phyloP scores from a whole-genome alignment of 1,140 invertebrate species.

The Odontomachus brunneus region DNA sequence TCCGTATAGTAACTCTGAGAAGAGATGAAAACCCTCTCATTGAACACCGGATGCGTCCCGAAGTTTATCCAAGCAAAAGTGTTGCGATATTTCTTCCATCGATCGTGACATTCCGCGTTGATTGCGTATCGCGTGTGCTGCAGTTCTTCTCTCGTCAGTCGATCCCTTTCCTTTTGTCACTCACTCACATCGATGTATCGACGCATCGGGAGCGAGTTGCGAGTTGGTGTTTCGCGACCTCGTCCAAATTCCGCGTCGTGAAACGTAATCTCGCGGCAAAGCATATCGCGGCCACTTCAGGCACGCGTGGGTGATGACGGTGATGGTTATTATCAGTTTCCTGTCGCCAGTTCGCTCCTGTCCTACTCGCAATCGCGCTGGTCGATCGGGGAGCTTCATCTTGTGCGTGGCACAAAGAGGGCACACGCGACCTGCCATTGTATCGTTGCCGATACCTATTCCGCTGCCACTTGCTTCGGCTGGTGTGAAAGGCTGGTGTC shows the following conservation, averaged over 20 bases:
- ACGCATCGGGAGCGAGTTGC: not conserved
- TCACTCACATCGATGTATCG: not conserved
- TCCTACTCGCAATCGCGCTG: conserved; percentile 38
- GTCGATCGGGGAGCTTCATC: conserved; percentile 26
- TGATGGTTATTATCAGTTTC: conserved; percentile 43
- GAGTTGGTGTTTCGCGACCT: not conserved
- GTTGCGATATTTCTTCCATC: no score
- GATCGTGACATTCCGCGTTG: no score
- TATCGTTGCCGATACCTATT: conserved; percentile 58
- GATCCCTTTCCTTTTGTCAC: no score
- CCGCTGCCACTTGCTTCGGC: conserved; percentile 14
- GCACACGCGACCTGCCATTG: conserved; percentile 50
- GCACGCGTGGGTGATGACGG: not conserved
- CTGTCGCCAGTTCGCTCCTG: conserved; percentile 9
- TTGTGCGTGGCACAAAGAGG: conserved; percentile 39
- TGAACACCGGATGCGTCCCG: no score
- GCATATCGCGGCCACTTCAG: not conserved
- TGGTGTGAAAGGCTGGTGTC: conserved; percentile 64
- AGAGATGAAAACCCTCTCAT: no score
- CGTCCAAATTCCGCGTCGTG: not conserved
- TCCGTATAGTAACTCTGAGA: no score
- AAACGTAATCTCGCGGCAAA: conserved; percentile 21
- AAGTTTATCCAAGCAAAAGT: no score
- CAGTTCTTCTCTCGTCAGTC: no score
- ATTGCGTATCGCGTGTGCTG: no score